Conservation (phyloP, 2,888 invertebrate genomes). For the Harpalus rufipes region DNA sequence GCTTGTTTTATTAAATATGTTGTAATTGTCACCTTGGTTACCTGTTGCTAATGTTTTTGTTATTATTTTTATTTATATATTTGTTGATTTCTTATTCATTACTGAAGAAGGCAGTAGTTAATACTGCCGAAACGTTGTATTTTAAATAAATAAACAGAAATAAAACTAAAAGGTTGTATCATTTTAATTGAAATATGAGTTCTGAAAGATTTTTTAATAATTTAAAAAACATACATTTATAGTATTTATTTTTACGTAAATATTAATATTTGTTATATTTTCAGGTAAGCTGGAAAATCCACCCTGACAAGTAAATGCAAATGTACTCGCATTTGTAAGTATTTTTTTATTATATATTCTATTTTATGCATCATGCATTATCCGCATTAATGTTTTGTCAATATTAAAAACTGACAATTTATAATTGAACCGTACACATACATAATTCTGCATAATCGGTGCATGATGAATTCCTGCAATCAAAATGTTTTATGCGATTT, state of each 20-base stretch:
- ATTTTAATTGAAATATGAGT: too few species aligned
- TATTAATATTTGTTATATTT: background rate
- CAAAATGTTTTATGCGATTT: background rate
- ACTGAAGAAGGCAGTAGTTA: too few species aligned
- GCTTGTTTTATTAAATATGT: too few species aligned
- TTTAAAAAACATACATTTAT: background rate
- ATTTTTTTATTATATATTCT: background rate
- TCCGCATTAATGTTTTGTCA: background rate
- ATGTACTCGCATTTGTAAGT: background rate
- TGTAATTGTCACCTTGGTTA: too few species aligned
- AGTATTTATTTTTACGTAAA: background rate
- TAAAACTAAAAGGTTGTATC: too few species aligned
- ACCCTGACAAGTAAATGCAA: background rate
- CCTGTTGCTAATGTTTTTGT: too few species aligned
- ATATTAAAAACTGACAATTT: background rate
- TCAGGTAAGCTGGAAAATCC: conserved; percentile 13
- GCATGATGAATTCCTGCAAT: background rate
- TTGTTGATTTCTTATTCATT: too few species aligned
- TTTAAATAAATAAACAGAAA: too few species aligned
- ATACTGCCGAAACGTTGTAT: too few species aligned
- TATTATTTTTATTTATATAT: too few species aligned
- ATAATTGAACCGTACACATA: background rate
- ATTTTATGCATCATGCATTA: background rate
- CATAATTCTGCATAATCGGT: background rate
- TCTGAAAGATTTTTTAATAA: too few species aligned